phyloP scores from a whole-genome alignment of 2,888 invertebrate genomes.

The Lithodes maja region DNA sequence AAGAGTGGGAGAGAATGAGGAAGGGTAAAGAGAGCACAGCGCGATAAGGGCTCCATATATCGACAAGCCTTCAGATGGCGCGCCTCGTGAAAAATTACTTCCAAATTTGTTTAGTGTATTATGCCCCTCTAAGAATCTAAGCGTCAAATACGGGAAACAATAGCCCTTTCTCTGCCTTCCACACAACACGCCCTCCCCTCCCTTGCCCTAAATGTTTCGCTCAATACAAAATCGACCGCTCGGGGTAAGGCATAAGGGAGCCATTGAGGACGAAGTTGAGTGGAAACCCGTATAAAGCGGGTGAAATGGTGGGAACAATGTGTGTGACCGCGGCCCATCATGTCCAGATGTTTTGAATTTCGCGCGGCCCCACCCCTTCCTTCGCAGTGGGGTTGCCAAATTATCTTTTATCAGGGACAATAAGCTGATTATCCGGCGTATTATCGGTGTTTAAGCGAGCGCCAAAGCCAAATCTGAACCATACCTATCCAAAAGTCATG shows the following conservation, averaged over 20 bases:
- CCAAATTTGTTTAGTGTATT: no score
- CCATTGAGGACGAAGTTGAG: neutral
- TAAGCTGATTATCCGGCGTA: no score
- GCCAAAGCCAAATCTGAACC: no score
- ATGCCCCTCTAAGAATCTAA: no score
- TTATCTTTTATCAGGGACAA: neutral
- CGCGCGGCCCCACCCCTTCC: slow-evolving; percentile 30
- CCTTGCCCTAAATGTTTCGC: neutral
- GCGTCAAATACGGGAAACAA: no score
- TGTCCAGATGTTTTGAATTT: slow-evolving; percentile 58
- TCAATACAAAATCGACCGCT: neutral
- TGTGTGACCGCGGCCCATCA: slow-evolving; percentile 49
- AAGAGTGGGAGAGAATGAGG: neutral
- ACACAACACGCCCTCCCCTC: neutral
- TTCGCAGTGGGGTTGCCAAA: neutral
- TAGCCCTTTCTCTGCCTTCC: neutral
- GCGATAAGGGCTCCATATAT: neutral
- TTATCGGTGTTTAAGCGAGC: no score
- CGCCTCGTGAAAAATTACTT: neutral
- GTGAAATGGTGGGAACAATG: slow-evolving; percentile 43
- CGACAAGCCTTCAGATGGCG: neutral
- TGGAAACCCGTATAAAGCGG: neutral
- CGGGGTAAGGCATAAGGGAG: neutral
- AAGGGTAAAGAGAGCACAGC: neutral
- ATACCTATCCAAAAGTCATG: no score